Conservation (phyloP, 2,113 vertebrate genomes). For the Oreocharis arfaki region DNA sequence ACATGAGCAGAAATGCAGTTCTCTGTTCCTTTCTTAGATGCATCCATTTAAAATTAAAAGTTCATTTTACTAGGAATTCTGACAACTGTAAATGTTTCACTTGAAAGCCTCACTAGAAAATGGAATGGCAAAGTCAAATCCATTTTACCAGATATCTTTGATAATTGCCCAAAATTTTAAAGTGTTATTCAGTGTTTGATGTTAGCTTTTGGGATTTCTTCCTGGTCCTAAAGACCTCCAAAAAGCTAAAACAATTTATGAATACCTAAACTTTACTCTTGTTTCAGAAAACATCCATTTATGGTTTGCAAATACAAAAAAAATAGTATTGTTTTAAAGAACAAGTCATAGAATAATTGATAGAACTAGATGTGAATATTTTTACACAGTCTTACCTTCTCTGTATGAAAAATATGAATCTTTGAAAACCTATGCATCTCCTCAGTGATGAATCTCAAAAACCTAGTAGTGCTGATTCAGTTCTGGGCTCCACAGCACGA, state of each 20-base stretch:
- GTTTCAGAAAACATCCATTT: background rate
- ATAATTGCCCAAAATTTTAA: background rate
- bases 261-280: background rate
- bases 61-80: slow-evolving; percentile 5
- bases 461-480: background rate
- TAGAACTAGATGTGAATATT: background rate
- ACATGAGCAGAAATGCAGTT: background rate
- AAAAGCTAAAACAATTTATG: background rate
- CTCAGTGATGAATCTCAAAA: background rate
- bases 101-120: background rate
- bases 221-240: background rate
- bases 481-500: background rate
- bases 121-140: background rate
- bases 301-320: background rate
- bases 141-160: background rate
- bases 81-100: background rate
- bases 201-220: background rate
- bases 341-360: background rate
- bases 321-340: background rate
- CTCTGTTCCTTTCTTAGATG: background rate
- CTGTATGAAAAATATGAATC: background rate
- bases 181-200: background rate
- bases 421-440: background rate
- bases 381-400: background rate
- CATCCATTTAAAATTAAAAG: slow-evolving; percentile 26